Conservation (phyloP, 2,888 invertebrate genomes). For the Caenorhabditis angaria region DNA sequence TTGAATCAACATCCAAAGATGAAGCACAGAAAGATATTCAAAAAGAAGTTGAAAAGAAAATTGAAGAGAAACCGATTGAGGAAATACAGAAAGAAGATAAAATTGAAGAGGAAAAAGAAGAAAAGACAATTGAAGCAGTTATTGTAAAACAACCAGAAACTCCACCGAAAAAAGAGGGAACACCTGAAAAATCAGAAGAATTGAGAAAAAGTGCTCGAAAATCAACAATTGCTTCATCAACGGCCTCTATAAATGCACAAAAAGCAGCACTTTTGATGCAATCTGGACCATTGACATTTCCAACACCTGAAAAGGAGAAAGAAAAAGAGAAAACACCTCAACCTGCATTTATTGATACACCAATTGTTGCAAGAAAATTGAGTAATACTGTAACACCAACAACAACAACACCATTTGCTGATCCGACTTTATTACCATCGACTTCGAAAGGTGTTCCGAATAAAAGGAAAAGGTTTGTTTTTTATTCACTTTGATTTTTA, state of each 20-base stretch:
- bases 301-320: constrained; percentile 3
- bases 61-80: background rate
- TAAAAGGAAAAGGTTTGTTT: constrained; percentile 1
- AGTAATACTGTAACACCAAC: background rate
- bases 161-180: background rate
- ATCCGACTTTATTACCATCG: background rate
- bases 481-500: too few relatives aligned
- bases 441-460: background rate
- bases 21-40: background rate
- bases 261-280: background rate
- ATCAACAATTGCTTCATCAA: constrained; percentile 2
- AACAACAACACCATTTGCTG: background rate
- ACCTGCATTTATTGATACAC: background rate
- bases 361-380: background rate
- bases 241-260: constrained; percentile 3
- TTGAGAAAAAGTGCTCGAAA: constrained; percentile 2
- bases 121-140: background rate
- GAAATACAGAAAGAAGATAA: background rate
- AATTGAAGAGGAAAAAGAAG: background rate
- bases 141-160: background rate
- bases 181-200: background rate
- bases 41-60: background rate
- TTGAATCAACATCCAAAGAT: background rate
- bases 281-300: constrained; percentile 5
- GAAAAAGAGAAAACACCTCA: background rate